Evolutionary conservation across 1,140 invertebrate species (phyloP).

Genomic region (Harlomillsia oculata): DNA sequence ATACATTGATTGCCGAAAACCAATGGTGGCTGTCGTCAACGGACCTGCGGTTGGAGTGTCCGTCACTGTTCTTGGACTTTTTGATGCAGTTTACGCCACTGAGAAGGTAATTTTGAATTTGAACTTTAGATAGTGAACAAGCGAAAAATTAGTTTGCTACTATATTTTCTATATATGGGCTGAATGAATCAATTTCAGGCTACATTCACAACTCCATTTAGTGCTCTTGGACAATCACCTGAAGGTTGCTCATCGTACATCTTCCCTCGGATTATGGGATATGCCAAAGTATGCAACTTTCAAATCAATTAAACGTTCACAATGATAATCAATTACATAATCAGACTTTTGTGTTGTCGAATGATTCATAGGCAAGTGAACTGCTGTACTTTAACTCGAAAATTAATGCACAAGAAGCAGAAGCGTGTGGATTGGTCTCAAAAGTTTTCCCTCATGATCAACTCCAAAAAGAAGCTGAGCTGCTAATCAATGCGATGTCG

Average conservation of each 20-base stretch:
- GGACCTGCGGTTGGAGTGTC: slow-evolving; percentile 55
- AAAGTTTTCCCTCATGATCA: slow-evolving; percentile 52
- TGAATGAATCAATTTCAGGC: slow-evolving; percentile 42
- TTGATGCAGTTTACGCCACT: slow-evolving; percentile 50
- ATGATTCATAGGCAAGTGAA: slow-evolving; percentile 57
- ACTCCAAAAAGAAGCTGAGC: slow-evolving; percentile 51
- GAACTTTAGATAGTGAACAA: background rate
- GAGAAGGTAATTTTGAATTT: slow-evolving; percentile 40
- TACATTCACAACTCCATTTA: slow-evolving; percentile 53
- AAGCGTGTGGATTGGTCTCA: slow-evolving; percentile 59
- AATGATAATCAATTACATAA: background rate
- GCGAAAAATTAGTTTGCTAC: background rate
- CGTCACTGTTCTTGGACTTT: slow-evolving; percentile 51
- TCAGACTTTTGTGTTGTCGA: background rate
- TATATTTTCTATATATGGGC: background rate
- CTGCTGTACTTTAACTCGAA: slow-evolving; percentile 70
- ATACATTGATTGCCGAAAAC: slow-evolving; percentile 56
- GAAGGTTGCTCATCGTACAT: slow-evolving; percentile 52
- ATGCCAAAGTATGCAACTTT: slow-evolving; percentile 40
- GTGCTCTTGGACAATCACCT: slow-evolving; percentile 48
- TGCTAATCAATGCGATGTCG: slow-evolving; percentile 45
- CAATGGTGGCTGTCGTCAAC: slow-evolving; percentile 52
- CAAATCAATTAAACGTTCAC: background rate
- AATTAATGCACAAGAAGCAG: slow-evolving; percentile 64
- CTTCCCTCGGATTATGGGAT: slow-evolving; percentile 53